Evolutionary conservation across 2,888 invertebrate genomes (phyloP), one percentile per base, ranked within the genome.

Genomic region (Automeris io): DNA sequence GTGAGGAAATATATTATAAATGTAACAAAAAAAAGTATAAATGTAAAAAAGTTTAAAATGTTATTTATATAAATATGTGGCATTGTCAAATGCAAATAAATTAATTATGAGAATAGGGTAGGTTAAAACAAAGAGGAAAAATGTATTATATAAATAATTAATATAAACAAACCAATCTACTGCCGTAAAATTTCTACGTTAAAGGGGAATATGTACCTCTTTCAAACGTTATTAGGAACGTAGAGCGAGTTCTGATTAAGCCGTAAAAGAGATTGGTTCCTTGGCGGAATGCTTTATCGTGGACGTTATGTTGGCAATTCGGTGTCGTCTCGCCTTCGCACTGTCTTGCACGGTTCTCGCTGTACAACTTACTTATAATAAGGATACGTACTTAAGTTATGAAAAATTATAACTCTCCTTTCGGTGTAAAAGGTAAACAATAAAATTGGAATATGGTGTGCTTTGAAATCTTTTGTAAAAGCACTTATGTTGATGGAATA

Each of bases 241-340:
- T 57, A 56, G 53, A 67, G 57, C 64, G 62, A 70, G 73, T 70
- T 71, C 79, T 82, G 80, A 82, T 83, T 81, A 79, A 80, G 75
- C 77, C 79, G 76, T 79, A 79, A 81, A 83, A 77, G 78, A 79
- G 80, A 82, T 83, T 82, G 81, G 78, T 81, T 80, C 70, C 62
- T 67, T 68, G 71, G 68, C 63, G 62, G 71, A 76, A 72, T 73
- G 71, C 68, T 80, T 81, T 79, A 80, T 81, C 74, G 77, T 66
- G 69, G 73, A 70, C 74, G 72, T 80, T 71, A 81, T 68, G 75
- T 64, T 63, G 72, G 72, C 70, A 75, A 78, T 79, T 74, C 68
- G 67, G 65, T 67, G 70, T 60, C 64, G 61, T 67, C 67, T 57
- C 53, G 47, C 36, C 33, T 35, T 33, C 36, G 34, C 40, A 42